A percentile compares a stretch with the other conserved stretches of the same genome.
Conservation (phyloP, 1,140 invertebrate genomes). For the Pteromalus puparum region DNA sequence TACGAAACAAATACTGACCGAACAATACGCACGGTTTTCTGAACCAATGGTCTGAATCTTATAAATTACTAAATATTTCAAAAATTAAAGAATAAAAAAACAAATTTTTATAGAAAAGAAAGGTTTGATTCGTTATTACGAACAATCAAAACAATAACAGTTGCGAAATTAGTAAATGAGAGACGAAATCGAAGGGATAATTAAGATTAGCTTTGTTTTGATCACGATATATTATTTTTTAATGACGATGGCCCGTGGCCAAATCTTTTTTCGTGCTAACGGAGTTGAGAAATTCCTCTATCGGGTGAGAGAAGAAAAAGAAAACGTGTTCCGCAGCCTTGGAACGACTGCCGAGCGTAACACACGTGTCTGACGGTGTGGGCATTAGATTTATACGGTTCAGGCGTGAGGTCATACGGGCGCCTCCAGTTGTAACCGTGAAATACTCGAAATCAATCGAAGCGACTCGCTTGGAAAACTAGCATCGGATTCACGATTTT, state of each 20-base stretch:
- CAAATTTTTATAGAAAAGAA: not conserved
- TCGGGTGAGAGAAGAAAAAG: not conserved
- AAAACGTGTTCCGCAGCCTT: slow-evolving; percentile 30
- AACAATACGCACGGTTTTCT: no score
- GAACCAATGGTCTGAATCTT: no score
- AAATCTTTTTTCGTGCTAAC: slow-evolving; percentile 26
- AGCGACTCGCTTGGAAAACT: no score
- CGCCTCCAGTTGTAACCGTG: no score
- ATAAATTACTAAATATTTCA: no score
- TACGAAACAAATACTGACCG: no score
- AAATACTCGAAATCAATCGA: not conserved
- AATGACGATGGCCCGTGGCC: not conserved
- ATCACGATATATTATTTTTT: not conserved
- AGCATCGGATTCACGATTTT: no score
- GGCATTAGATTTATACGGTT: not conserved
- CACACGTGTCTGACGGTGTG: not conserved
- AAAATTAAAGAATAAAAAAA: no score
- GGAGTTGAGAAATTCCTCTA: slow-evolving; percentile 1
- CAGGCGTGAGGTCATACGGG: not conserved
- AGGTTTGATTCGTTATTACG: no score
- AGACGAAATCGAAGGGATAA: no score
- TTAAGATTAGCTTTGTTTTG: slow-evolving; percentile 3
- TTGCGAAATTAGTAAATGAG: no score
- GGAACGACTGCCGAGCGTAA: not conserved
- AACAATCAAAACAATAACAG: no score